These are phyloP conservation scores for Agriopis marginaria DNA, from an alignment of 2,888 invertebrate genomes.

Conservation along the genomic window DNA sequence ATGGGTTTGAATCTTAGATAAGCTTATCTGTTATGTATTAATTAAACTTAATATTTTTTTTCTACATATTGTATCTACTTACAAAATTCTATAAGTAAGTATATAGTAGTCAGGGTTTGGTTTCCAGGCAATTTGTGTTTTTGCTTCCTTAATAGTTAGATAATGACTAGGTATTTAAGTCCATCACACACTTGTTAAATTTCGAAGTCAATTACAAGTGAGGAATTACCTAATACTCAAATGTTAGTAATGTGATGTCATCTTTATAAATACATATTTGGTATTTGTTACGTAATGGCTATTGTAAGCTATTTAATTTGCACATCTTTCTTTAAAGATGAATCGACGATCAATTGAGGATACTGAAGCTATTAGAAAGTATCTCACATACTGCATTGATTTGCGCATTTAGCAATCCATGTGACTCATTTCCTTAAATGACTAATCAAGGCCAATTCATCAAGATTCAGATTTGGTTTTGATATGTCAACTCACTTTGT, in stretches of 20 bases:
- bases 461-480: slow-evolving; percentile 51
- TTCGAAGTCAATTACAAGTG: slow-evolving; percentile 47
- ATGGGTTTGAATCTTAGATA: background rate
- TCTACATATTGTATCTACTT: background rate
- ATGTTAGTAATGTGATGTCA: slow-evolving; percentile 54
- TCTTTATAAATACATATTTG: slow-evolving; percentile 55
- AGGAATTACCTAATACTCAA: slow-evolving; percentile 52
- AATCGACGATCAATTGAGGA: slow-evolving; percentile 22
- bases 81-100: background rate
- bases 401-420: slow-evolving; percentile 32
- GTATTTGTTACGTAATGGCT: slow-evolving; percentile 52
- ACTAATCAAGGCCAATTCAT: slow-evolving; percentile 55
- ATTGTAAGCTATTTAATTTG: slow-evolving; percentile 37
- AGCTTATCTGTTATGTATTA: background rate
- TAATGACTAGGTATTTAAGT: slow-evolving; percentile 30
- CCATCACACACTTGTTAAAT: slow-evolving; percentile 42
- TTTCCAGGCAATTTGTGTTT: slow-evolving; percentile 6
- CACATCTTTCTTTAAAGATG: slow-evolving; percentile 18
- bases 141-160: slow-evolving; percentile 17
- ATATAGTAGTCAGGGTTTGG: background rate
- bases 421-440: slow-evolving; percentile 62
- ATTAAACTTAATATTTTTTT: background rate
- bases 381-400: slow-evolving; percentile 18
- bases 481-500: slow-evolving; percentile 51
- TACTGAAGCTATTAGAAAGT: slow-evolving; percentile 39